A percentile compares a stretch with the other conserved stretches of the same genome.
These are phyloP conservation scores for Ibycter americanus DNA, from an alignment of 2,797 vertebrate genomes.

Conservation along the genomic window DNA sequence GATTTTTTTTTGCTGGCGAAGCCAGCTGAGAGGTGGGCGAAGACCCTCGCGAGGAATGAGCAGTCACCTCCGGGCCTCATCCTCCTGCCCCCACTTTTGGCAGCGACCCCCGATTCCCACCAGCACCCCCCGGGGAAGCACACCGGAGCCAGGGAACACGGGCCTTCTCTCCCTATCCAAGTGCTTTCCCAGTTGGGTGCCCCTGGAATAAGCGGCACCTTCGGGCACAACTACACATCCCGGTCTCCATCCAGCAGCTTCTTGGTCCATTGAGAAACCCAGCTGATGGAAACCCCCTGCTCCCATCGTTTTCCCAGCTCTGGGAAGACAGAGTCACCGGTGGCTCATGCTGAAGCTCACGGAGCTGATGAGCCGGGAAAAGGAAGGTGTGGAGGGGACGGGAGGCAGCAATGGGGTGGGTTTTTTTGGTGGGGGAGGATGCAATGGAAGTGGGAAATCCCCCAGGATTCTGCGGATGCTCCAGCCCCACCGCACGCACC, in stretches of 20 bases:
- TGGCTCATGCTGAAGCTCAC: neutral
- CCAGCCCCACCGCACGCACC: neutral
- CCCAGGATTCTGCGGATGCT: neutral
- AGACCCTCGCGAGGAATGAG: neutral
- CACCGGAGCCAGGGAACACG: fast-evolving
- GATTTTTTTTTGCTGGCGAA: neutral
- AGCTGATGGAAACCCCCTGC: neutral
- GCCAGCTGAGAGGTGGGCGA: fast-evolving
- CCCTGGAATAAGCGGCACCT: neutral
- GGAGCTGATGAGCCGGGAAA: neutral
- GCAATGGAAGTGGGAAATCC: fast-evolving
- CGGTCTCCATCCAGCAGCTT: neutral
- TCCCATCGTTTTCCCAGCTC: neutral
- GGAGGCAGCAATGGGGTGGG: too few species aligned
- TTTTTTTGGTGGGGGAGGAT: neutral
- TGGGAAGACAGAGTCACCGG: neutral
- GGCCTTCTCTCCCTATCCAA: fast-evolving
- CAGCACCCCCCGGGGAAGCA: fast-evolving
- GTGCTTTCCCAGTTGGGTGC: fast-evolving
- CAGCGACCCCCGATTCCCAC: neutral
- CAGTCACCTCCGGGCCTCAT: neutral
- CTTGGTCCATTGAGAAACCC: too few species aligned
- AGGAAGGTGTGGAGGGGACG: neutral
- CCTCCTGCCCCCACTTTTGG: neutral
- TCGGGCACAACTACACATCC: neutral